These are phyloP conservation scores for Melinopterus prodromus DNA, from an alignment of 2,888 invertebrate species.

Conservation along the genomic window DNA sequence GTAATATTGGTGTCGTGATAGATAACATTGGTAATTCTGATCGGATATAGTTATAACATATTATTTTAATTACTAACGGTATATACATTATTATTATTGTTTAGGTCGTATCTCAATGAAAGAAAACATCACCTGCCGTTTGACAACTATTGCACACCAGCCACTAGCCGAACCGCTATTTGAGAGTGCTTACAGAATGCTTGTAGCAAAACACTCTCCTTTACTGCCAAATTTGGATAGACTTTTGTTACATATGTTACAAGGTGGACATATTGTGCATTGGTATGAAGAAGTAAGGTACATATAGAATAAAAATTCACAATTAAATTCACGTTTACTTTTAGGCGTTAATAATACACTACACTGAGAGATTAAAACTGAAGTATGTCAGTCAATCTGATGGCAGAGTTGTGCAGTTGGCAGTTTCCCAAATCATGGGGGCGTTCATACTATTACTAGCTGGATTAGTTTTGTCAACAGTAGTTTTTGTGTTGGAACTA, in stretches of 20 bases:
- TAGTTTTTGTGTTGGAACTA: neutral
- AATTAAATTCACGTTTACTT: neutral
- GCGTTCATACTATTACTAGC: conserved; percentile 9
- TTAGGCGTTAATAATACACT: neutral
- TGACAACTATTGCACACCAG: neutral
- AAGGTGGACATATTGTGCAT: neutral
- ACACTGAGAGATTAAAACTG: neutral
- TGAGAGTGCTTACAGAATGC: neutral
- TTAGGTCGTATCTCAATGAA: neutral
- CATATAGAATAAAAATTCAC: neutral
- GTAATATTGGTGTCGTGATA: neutral
- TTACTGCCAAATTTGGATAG: neutral
- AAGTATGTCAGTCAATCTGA: neutral
- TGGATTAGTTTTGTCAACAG: conserved; percentile 9
- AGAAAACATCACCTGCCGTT: neutral
- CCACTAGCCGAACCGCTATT: neutral
- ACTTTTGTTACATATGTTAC: neutral
- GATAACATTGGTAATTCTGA: neutral
- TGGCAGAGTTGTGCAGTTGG: neutral
- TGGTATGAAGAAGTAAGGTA: neutral
- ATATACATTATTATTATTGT: neutral
- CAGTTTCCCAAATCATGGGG: neutral
- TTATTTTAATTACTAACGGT: neutral
- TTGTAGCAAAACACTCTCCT: neutral
- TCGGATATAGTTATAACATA: neutral